Evolutionary conservation across 2,888 invertebrate species (phyloP), one percentile per base, ranked within the genome.

Genomic region (Xylota sylvarum): DNA sequence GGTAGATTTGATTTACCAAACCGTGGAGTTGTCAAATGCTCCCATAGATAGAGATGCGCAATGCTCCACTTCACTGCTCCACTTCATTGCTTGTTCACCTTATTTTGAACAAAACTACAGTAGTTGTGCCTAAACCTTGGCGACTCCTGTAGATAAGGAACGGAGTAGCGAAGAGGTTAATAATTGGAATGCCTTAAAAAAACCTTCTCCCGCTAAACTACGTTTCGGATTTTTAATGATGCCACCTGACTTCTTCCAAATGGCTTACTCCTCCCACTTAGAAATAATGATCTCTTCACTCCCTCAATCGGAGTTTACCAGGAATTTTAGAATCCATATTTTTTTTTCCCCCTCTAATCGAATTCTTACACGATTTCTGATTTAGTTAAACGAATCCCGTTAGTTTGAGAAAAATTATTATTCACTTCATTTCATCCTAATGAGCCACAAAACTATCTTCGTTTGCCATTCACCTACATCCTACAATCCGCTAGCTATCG

Each of bases 361-460:
- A 72, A 86, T 85, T 85, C 76, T 46, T 60, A 23, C 76, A 86
- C 85, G 81, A 77, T 48, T 77, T 56, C 19, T 1, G 48, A 76
- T 10, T 84, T 62, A 72, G 58, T 65, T 85, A 67, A 77, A 60
- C 50, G 30, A 14, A 70, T 86, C 65, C 85, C 85, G 85, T 86
- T 86, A 86, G 58, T 50, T 48, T 48, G 37, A 17, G 6, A 17
- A 74, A 80, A n/a, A n/a, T n/a, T n/a, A 81, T 58, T 64, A 27
- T 73, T 77, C 81, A 86, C 77, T 72, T 77, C 81, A 85, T 81
- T 81, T 85, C 85, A 67, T 65, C 81, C 76, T 85, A 85, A 85
- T 85, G 81, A 85, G 81, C 37, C 64, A 70, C 50, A 60, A 70
- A 50, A 69, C 80, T 80, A 60, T 72, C 40, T 40, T n/a, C 50